phyloP scores from a whole-genome alignment of 2,113 vertebrate genomes.

The Gambusia affinis region DNA sequence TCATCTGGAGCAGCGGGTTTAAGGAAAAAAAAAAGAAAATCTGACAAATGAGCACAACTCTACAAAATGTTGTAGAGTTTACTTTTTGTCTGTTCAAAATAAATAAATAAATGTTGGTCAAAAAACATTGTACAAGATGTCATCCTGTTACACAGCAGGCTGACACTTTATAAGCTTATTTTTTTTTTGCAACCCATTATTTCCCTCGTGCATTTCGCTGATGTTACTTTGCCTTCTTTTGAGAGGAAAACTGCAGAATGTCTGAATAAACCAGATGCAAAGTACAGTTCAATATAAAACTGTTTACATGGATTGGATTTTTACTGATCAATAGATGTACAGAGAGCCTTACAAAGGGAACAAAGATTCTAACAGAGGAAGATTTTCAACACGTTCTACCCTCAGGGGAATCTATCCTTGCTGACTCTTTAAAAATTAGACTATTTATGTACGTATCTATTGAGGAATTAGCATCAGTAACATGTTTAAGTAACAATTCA shows the following conservation, averaged over 20 bases:
- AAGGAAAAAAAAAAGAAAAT: neutral
- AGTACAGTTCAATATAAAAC: neutral
- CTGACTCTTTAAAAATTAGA: neutral
- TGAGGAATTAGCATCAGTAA: neutral
- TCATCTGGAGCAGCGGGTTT: neutral
- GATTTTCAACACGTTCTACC: neutral
- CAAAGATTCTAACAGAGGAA: neutral
- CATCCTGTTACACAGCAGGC: neutral
- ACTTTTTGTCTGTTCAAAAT: no score
- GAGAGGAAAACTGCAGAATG: neutral
- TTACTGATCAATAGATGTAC: slow-evolving; percentile 10
- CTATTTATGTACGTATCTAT: neutral
- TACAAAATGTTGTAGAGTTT: neutral
- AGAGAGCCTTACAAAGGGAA: neutral
- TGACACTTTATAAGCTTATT: neutral
- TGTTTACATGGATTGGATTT: neutral
- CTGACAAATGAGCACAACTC: neutral
- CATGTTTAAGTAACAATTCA: neutral
- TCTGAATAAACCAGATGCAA: neutral
- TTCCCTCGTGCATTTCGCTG: neutral
- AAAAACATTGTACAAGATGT: slow-evolving; percentile 1
- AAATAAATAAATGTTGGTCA: neutral
- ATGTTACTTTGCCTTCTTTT: neutral
- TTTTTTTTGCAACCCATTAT: neutral
- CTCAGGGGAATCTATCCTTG: neutral